Conservation (phyloP, 64 coral and sea anemone genomes). For the Montipora capricornis region DNA sequence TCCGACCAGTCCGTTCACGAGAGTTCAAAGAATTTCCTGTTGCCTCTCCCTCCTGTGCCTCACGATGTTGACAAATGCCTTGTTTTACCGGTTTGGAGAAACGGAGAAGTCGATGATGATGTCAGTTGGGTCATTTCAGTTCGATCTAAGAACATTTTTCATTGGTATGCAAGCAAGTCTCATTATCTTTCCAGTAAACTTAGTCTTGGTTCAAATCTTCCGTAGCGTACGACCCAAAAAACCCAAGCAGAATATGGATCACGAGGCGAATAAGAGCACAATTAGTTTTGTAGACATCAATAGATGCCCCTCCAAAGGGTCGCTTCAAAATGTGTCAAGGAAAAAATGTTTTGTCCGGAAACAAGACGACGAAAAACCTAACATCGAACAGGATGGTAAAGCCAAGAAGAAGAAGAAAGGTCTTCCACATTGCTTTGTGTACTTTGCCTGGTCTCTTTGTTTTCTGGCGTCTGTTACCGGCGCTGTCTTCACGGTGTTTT, state of each 20-base stretch:
- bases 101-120: slow-evolving; percentile 27
- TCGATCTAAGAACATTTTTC: slow-evolving; percentile 70
- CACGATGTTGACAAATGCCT: slow-evolving; percentile 90
- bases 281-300: slow-evolving; percentile 24
- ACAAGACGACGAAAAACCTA: background rate
- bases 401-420: slow-evolving; percentile 72
- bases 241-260: background rate
- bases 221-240: slow-evolving; percentile 83
- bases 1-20: slow-evolving; percentile 78
- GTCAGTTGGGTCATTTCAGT: slow-evolving; percentile 49
- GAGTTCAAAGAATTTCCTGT: slow-evolving; percentile 80
- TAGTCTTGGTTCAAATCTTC: slow-evolving; percentile 91
- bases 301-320: slow-evolving; percentile 3
- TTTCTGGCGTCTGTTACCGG: slow-evolving; percentile 42
- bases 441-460: slow-evolving; percentile 81
- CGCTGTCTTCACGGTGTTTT: slow-evolving; percentile 86
- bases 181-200: slow-evolving; percentile 92
- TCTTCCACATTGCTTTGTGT: slow-evolving; percentile 72
- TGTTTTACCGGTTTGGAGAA: slow-evolving; percentile 85
- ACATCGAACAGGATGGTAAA: background rate
- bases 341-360: background rate
- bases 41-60: slow-evolving; percentile 84
- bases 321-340: background rate
- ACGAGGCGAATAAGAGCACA: background rate
- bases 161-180: slow-evolving; percentile 90